Base-by-base conservation (phyloP, 2,888 invertebrate genomes). In the Fragum whitleyi region DNA sequence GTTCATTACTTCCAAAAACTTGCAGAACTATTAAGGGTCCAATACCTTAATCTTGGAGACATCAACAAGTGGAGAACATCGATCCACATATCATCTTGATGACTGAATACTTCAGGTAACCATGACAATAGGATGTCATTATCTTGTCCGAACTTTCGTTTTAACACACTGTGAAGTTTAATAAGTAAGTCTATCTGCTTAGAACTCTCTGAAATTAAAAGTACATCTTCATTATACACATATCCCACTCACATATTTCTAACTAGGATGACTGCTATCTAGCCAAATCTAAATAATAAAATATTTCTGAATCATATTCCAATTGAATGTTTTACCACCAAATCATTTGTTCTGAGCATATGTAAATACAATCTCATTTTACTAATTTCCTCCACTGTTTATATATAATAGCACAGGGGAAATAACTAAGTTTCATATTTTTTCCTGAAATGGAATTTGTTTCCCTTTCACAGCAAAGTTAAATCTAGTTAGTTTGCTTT, bases 21-120 rank as follows among this genome's bases (percentile, higher is more conserved):
- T n/a, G n/a, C n/a, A n/a, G n/a, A n/a, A n/a, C n/a, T n/a, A n/a
- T n/a, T n/a, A n/a, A n/a, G n/a, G n/a, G n/a, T n/a, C n/a, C n/a
- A n/a, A n/a, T n/a, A n/a, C 3, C 42, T 39, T 14, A 23, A 42
- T 23, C 23, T 36, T 14, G 23, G 2, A 23, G 21, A 21, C 42
- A 65, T 42, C 42, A 65, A 65, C 1, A 23, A 23, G 42, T 42
- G 5, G 19, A 65, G 70, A 21, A 83, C 80, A 65, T 90, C 88
- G n/a, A 90, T 83, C 88, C 89, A 89, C 19, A 62, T 79, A 76
- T 91, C 90, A 82, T 91, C 91, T 67, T 91, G 91, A 36, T 90
- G 90, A 23, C 79, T 74, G 79, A 86, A 91, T 29, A 90, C 68
- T 29, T 77, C 53, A 19, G 82, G 80, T 67, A 91, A 77, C 91